phyloP scores from a whole-genome alignment of 92 coral and sea anemone species.

The Zoanthus sociatus region DNA sequence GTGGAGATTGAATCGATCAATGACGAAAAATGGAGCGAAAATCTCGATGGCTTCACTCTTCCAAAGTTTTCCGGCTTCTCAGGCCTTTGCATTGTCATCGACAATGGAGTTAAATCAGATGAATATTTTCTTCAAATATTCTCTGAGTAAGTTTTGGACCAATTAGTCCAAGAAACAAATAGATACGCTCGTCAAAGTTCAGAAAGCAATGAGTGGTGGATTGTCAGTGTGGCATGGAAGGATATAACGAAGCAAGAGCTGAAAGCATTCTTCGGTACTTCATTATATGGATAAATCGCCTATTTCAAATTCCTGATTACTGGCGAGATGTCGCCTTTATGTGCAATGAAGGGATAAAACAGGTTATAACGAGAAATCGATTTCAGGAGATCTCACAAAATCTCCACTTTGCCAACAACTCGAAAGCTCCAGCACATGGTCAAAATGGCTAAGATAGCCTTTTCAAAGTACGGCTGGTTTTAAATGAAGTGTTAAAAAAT shows the following conservation, averaged over 20 bases:
- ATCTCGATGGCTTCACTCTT: constrained; percentile 8
- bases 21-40: neutral
- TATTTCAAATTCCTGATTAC: constrained; percentile 45
- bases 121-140: constrained; percentile 18
- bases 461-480: constrained; percentile 58
- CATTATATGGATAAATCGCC: constrained; percentile 59
- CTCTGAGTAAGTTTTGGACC: neutral
- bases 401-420: constrained; percentile 61
- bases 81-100: neutral
- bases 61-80: neutral
- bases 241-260: constrained; percentile 53
- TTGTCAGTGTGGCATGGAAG: constrained; percentile 26
- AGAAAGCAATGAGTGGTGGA: constrained; percentile 24
- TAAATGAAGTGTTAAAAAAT: constrained; percentile 44
- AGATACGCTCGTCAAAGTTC: no score
- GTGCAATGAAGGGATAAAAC: constrained; percentile 59
- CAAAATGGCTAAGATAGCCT: constrained; percentile 54
- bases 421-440: constrained; percentile 54
- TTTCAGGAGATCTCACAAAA: constrained; percentile 55
- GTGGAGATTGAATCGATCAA: no score
- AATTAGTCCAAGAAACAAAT: no score
- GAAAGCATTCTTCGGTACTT: constrained; percentile 69
- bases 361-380: constrained; percentile 61
- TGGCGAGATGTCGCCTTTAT: constrained; percentile 58
- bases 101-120: neutral